Evolutionary conservation across 2,888 invertebrate genomes (phyloP).

Genomic region (Hymenopus coronatus): DNA sequence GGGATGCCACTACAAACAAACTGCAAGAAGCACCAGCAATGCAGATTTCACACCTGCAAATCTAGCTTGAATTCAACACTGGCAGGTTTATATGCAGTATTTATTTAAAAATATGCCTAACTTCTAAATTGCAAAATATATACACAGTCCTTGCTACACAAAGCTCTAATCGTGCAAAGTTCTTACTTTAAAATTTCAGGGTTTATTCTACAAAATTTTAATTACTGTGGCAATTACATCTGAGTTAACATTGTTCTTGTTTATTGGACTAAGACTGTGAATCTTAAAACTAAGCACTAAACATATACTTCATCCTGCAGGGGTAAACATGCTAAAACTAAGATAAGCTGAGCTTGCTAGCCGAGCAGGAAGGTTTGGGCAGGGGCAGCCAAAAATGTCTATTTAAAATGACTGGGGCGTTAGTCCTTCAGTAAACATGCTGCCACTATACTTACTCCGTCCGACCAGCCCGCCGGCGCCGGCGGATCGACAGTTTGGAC

Average conservation of each 20-base stretch:
- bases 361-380: neutral
- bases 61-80: neutral
- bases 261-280: neutral
- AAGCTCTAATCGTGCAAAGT: neutral
- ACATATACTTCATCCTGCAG: neutral
- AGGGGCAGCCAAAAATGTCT: conserved; percentile 18
- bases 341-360: conserved; percentile 2
- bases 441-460: conserved; percentile 45
- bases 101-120: neutral
- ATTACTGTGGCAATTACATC: conserved; percentile 10
- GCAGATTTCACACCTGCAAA: neutral
- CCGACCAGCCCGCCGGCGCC: conserved; percentile 48
- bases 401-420: conserved; percentile 19
- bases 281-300: conserved; percentile 2
- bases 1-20: neutral
- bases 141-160: neutral
- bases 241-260: neutral
- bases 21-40: neutral
- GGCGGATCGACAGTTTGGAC: conserved; percentile 56
- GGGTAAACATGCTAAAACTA: conserved; percentile 6
- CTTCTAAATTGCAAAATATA: neutral
- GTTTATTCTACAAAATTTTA: conserved; percentile 9
- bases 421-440: conserved; percentile 22
- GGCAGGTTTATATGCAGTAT: neutral
- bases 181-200: neutral